Base-by-base conservation (phyloP, 2,888 invertebrate species). In the Pseudanteris insignis region DNA sequence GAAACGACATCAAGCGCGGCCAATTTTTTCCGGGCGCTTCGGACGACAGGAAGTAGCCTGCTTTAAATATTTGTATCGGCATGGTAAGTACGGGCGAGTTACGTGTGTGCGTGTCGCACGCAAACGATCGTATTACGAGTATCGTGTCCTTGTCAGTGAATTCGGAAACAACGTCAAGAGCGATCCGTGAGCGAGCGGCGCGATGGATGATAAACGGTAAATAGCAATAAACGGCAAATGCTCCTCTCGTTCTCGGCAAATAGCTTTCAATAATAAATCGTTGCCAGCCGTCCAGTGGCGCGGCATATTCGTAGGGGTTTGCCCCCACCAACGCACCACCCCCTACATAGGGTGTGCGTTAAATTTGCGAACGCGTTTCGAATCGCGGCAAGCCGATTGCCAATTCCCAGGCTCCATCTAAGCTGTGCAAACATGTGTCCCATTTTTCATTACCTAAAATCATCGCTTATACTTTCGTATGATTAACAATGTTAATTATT, bases 181-280 rank as follows among this genome's bases (percentile, higher is more conserved):
- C 64, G 51, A 61, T 58, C 61, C 34, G 46, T 38, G 57, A 64
- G 57, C 63, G 64, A 60, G 53, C 59, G 59, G 32, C 51, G 59
- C 60, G 57, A 63, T 54, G 63, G 62, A 67, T 65, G 63, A 65
- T 63, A 65, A 67, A 65, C 65, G 65, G 60, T 67, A 67, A 67
- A 67, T 67, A 63, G 66, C 61, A 62, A 65, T 67, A 65, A 67
- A 65, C 65, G 65, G 61, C 65, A 59, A 63, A 63, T 59, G 63
- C 63, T 61, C 57, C 63, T 64, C 64, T 63, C 65, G 66, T 66
- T 66, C 64, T 66, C 66, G 60, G 66, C 63, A 66, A 66, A 66
- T 66, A 65, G 66, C 64, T 66, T 66, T 66, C 62, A 64, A 66
- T 66, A 64, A 66, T 66, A 66, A 63, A 66, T 66, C 64, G 64